Conservation (phyloP, 2,888 invertebrate genomes). For the Lochmaea capreae region DNA sequence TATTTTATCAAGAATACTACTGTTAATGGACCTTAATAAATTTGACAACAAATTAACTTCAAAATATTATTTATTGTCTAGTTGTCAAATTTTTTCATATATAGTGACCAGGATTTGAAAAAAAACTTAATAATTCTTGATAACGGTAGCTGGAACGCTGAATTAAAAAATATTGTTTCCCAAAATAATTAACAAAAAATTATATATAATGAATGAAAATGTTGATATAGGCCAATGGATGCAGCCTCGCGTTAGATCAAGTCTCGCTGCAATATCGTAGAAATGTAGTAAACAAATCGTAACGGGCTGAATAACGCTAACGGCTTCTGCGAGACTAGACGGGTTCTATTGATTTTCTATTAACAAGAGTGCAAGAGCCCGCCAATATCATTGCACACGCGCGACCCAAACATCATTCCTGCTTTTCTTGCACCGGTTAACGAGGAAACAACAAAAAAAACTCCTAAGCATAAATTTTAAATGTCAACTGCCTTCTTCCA, state of each 20-base stretch:
- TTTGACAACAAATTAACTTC: too few species aligned
- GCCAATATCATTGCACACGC: constrained; percentile 23
- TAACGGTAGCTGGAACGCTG: too few species aligned
- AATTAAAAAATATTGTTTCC: too few species aligned
- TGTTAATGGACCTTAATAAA: too few species aligned
- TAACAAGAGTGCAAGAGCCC: constrained; percentile 7
- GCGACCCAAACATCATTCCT: constrained; percentile 21
- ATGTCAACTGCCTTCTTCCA: neutral
- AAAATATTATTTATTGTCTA: too few species aligned
- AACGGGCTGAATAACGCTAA: neutral
- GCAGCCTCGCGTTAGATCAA: neutral
- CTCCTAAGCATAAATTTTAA: neutral
- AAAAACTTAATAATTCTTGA: too few species aligned
- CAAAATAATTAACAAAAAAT: too few species aligned
- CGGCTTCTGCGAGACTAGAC: constrained; percentile 23
- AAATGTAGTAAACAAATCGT: constrained; percentile 29
- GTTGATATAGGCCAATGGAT: constrained; percentile 12
- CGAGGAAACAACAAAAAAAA: too few species aligned
- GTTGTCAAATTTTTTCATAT: too few species aligned
- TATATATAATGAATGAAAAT: too few species aligned
- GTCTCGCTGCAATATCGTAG: constrained; percentile 13
- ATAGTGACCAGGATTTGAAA: too few species aligned
- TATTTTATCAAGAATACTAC: too few species aligned
- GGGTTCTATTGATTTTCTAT: constrained; percentile 24
- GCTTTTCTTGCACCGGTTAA: constrained; percentile 13